phyloP scores from a whole-genome alignment of 2,113 vertebrate species.

The Ursus arctos region DNA sequence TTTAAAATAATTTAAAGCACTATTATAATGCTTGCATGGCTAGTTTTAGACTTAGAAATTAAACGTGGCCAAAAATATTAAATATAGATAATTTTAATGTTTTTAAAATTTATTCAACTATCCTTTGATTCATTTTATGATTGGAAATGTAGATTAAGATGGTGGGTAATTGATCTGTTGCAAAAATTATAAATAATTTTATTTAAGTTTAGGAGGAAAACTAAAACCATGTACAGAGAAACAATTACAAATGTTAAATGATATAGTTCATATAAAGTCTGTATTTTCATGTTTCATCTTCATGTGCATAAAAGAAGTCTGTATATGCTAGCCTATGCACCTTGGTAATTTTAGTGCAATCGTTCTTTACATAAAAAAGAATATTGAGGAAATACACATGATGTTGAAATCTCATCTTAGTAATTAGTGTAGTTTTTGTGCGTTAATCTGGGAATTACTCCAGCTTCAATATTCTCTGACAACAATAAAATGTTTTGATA shows the following conservation, averaged over 20 bases:
- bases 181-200: not conserved
- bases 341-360: not conserved
- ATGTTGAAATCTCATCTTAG: not conserved
- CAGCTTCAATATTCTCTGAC: not conserved
- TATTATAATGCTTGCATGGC: not conserved
- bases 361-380: not conserved
- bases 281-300: not conserved
- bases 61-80: not conserved
- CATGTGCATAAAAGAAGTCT: not conserved
- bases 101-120: not conserved
- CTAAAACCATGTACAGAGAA: not conserved
- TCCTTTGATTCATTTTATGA: not conserved
- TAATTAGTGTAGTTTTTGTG: not conserved
- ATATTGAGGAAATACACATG: not conserved
- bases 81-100: not conserved
- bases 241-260: not conserved
- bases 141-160: not conserved
- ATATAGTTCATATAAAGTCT: not conserved
- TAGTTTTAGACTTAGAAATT: not conserved
- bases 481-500: not conserved
- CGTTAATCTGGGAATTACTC: not conserved
- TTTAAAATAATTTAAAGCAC: not conserved
- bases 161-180: not conserved
- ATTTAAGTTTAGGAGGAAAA: not conserved
- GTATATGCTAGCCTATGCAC: rapidly evolving